These are phyloP conservation scores for Neotoxoptera formosana DNA, from an alignment of 1,140 invertebrate genomes.

Conservation along the genomic window DNA sequence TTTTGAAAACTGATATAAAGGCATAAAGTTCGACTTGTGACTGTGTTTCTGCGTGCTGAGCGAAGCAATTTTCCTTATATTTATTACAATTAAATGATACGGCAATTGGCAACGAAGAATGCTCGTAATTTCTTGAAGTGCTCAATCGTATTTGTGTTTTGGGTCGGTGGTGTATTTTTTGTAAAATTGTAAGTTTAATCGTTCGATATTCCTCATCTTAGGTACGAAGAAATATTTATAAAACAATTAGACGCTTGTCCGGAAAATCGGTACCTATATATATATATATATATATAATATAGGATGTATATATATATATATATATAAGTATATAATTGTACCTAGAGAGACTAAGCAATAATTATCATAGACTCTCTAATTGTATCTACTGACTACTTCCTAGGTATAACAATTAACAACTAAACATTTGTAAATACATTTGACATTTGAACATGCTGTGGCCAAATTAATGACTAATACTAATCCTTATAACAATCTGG, in stretches of 20 bases:
- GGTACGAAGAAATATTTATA: not conserved
- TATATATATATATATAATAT: not conserved
- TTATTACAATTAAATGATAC: not conserved
- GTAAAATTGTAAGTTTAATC: not conserved
- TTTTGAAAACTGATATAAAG: too few relatives aligned
- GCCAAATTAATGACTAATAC: not conserved
- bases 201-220: not conserved
- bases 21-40: too few relatives aligned
- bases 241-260: not conserved
- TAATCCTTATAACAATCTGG: not conserved
- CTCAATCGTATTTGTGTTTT: not conserved
- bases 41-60: not conserved
- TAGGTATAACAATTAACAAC: not conserved
- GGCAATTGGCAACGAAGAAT: not conserved
- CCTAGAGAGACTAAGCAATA: too few relatives aligned
- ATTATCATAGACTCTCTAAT: too few relatives aligned
- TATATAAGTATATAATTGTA: not conserved
- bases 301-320: too few relatives aligned
- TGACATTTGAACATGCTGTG: not conserved
- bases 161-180: not conserved
- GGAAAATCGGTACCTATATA: not conserved
- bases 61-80: not conserved
- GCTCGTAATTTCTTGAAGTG: not conserved
- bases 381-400: too few relatives aligned
- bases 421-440: not conserved